Percentiles rank a stretch among this genome's conserved stretches.
phyloP scores from a whole-genome alignment of 2,797 vertebrate species.

The Phoeniculus purpureus region DNA sequence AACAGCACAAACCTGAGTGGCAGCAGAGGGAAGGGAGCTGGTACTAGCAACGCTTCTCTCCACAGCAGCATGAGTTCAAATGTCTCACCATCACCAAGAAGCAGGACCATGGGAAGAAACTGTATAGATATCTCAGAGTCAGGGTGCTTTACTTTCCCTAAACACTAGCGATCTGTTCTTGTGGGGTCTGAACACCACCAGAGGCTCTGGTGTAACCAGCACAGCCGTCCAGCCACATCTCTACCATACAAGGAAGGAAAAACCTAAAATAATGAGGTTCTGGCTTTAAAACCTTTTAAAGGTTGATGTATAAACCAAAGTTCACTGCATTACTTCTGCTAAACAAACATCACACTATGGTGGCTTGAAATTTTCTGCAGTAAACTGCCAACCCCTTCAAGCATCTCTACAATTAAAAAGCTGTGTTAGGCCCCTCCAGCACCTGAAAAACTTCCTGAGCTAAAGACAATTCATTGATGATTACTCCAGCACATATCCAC shows the following conservation, averaged over 20 bases:
- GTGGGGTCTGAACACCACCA: background rate
- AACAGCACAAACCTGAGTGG: accelerated
- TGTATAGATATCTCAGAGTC: no score
- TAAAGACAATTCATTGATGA: background rate
- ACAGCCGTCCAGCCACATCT: background rate
- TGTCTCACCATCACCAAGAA: accelerated
- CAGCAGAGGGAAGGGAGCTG: background rate
- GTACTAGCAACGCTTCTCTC: background rate
- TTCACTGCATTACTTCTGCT: background rate
- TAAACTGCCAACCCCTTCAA: background rate
- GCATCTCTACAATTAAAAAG: background rate
- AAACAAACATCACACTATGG: background rate
- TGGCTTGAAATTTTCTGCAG: background rate
- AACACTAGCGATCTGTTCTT: accelerated
- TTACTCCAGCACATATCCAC: background rate
- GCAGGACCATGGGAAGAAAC: background rate
- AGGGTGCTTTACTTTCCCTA: background rate
- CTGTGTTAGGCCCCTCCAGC: background rate
- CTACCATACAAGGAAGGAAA: background rate
- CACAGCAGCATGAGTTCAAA: background rate
- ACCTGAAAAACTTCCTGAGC: background rate
- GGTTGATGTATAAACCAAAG: background rate
- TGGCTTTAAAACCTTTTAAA: background rate
- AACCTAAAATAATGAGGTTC: background rate
- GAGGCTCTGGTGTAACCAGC: background rate